Evolutionary conservation across 1,140 invertebrate genomes (phyloP).

Genomic region (Cyclina sinensis): DNA sequence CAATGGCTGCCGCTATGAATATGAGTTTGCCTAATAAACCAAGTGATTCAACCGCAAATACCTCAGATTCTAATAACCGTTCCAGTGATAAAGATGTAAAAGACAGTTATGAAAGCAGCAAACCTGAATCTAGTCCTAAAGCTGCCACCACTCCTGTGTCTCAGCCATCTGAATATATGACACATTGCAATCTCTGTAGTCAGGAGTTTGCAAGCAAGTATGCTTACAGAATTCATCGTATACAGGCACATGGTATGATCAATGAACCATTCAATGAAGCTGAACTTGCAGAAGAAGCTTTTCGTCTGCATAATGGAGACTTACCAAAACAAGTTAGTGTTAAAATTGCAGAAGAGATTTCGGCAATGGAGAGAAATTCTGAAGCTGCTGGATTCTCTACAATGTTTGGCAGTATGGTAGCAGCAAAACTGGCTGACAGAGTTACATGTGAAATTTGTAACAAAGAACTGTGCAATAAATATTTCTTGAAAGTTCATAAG

Average conservation of each 20-base stretch:
- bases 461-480: constrained; percentile 99
- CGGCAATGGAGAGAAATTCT: constrained; percentile 66
- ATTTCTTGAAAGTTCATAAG: constrained; percentile 99
- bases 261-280: constrained; percentile 73
- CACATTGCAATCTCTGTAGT: constrained; percentile 84
- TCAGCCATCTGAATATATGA: constrained; percentile 71
- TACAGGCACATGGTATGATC: constrained; percentile 84
- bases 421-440: constrained; percentile 88
- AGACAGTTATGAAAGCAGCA: constrained; percentile 58
- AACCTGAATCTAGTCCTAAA: constrained; percentile 76
- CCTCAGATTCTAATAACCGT: constrained; percentile 65
- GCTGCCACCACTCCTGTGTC: constrained; percentile 71
- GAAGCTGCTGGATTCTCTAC: constrained; percentile 78
- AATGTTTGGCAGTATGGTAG: constrained; percentile 85
- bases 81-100: constrained; percentile 65
- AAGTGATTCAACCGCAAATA: constrained; percentile 68
- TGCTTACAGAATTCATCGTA: constrained; percentile 83
- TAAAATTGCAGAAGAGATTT: constrained; percentile 69
- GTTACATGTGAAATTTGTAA: constrained; percentile 99
- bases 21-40: constrained; percentile 65
- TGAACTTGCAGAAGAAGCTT: constrained; percentile 65
- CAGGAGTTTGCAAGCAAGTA: constrained; percentile 84
- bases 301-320: constrained; percentile 62
- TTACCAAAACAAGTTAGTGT: constrained; percentile 59
- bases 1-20: constrained; percentile 60